A percentile compares a stretch with the other conserved stretches of the same genome.
phyloP scores from a whole-genome alignment of 1,140 invertebrate genomes.

The Euglossa dilemma region DNA sequence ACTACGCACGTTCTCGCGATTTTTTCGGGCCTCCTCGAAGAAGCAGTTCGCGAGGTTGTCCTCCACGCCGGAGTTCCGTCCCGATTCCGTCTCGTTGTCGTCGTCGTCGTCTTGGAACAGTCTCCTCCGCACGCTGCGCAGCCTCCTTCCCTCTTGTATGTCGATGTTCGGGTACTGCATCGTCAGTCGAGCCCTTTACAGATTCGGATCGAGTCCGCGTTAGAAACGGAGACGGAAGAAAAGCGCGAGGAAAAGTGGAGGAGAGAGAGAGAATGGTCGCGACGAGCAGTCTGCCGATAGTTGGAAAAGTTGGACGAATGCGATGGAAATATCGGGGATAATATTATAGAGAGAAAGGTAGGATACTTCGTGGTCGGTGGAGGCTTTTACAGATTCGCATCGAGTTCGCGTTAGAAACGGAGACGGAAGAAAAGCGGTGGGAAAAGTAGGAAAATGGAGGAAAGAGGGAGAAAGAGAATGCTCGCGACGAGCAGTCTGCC shows the following conservation, averaged over 20 bases:
- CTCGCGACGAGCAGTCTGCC: no score
- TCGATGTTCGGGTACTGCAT: constrained; percentile 76
- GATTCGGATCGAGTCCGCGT: not conserved
- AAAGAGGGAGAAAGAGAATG: no score
- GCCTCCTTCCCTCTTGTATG: constrained; percentile 63
- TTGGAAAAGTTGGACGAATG: not conserved
- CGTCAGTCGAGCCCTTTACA: constrained; percentile 73
- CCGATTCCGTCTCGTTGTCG: constrained; percentile 11
- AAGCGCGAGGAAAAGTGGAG: no score
- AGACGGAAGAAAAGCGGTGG: no score
- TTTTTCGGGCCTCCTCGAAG: constrained; percentile 60
- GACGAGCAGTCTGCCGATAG: no score
- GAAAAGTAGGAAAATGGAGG: no score
- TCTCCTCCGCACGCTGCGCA: constrained; percentile 69
- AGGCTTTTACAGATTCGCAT: constrained; percentile 67
- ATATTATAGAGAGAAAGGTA: not conserved
- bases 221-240: not conserved
- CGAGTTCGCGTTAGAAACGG: not conserved
- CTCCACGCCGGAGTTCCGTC: constrained; percentile 48
- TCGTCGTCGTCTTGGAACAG: constrained; percentile 69
- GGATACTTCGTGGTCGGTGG: constrained; percentile 76
- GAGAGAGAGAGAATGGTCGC: no score
- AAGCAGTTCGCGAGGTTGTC: constrained; percentile 56
- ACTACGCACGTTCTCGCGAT: constrained; percentile 64
- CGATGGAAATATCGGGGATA: not conserved